These are phyloP conservation scores for Dicyrtoma fusca DNA, from an alignment of 2,888 invertebrate species.

Conservation along the genomic window DNA sequence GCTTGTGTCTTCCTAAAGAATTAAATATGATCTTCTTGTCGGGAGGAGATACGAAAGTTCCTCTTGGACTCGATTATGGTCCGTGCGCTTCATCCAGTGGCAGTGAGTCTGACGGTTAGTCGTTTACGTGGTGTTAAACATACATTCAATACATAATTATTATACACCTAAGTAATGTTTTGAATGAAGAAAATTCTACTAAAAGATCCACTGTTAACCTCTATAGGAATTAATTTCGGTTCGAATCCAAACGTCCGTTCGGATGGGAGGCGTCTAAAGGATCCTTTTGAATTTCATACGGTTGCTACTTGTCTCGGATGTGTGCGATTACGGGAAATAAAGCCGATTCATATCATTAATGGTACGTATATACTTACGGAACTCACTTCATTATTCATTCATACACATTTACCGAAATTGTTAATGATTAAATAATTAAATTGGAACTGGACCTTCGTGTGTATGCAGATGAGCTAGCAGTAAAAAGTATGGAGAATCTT, in stretches of 20 bases:
- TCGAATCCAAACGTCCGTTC: too few species aligned
- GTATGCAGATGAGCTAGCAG: slow-evolving; percentile 1
- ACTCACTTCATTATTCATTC: too few species aligned
- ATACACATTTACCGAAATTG: too few species aligned
- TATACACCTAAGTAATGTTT: too few species aligned
- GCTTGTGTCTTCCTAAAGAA: slow-evolving; percentile 73
- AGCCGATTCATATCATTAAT: slow-evolving; percentile 6
- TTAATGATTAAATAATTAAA: too few species aligned
- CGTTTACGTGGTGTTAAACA: too few species aligned
- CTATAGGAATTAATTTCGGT: background rate
- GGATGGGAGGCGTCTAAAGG: slow-evolving; percentile 1
- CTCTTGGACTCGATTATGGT: too few species aligned
- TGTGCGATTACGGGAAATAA: slow-evolving; percentile 37
- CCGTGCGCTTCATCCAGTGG: background rate
- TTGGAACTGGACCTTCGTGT: too few species aligned
- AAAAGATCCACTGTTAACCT: too few species aligned
- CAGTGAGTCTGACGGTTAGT: background rate
- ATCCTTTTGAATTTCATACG: slow-evolving; percentile 48
- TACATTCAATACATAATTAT: too few species aligned
- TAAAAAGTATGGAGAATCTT: slow-evolving; percentile 26
- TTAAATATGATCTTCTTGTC: slow-evolving; percentile 70
- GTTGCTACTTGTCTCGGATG: slow-evolving; percentile 55
- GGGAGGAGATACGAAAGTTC: background rate
- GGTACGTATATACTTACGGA: slow-evolving; percentile 3
- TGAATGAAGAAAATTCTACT: too few species aligned